Conservation (phyloP, 2,888 invertebrate species). For the Phaedon cochleariae region DNA sequence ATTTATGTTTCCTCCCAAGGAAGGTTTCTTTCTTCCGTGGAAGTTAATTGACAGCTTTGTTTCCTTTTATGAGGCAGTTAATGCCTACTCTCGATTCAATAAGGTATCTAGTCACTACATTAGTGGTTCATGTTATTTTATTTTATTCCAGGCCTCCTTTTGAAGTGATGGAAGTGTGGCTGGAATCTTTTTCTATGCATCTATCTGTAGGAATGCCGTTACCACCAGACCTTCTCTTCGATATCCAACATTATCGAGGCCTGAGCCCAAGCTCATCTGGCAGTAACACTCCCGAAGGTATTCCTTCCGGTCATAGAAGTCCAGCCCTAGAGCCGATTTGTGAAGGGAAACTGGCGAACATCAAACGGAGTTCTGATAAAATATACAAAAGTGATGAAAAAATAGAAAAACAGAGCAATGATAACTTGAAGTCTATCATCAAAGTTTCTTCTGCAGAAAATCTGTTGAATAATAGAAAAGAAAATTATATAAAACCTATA, state of each 20-base stretch:
- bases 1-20: no score
- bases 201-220: slow-evolving; percentile 70
- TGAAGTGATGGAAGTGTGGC: slow-evolving; percentile 89
- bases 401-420: slow-evolving; percentile 39
- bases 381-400: slow-evolving; percentile 30
- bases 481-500: slow-evolving; percentile 47
- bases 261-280: slow-evolving; percentile 68
- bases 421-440: slow-evolving; percentile 49
- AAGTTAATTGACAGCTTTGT: no score
- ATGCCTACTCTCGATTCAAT: no score
- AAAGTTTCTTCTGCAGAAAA: slow-evolving; percentile 52
- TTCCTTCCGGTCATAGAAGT: slow-evolving; percentile 61
- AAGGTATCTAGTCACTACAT: no score
- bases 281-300: slow-evolving; percentile 68
- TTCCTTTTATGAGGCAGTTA: no score
- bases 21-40: no score
- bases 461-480: slow-evolving; percentile 37
- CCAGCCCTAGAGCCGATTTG: slow-evolving; percentile 67
- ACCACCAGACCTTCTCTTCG: slow-evolving; percentile 75
- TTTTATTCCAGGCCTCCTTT: slow-evolving; percentile 86
- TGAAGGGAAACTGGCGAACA: slow-evolving; percentile 61
- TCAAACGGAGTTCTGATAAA: slow-evolving; percentile 34
- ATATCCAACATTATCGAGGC: slow-evolving; percentile 77
- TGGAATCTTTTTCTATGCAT: slow-evolving; percentile 80
- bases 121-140: no score